Base-by-base conservation (phyloP, 2,797 vertebrate genomes). In the Spondyliosoma cantharus region DNA sequence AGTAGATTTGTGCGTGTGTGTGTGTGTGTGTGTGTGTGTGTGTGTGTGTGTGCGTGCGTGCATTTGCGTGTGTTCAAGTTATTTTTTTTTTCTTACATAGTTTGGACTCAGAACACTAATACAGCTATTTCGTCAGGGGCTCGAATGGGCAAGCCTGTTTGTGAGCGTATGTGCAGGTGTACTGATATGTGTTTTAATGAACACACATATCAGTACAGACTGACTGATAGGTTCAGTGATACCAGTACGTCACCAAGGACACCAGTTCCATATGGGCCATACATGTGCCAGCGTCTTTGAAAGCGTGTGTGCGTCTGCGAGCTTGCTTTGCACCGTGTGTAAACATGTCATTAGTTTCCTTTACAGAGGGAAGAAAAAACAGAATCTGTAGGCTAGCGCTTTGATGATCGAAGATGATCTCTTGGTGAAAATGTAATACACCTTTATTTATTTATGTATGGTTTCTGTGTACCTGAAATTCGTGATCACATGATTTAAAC, bases 41-140 rank as follows among this genome's bases (percentile, higher is more conserved):
- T 42, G 24, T n/a, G 46, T 54, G 48, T 24, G 37, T 22, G 25
- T 27, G 61, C 15, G 0, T 19, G 37, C 50, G 49, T n/a, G 37
- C 19, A 22, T 27, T 57, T 19, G 0, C 48, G 65, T 43, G 29
- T 25, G 58, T 52, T 25, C 0, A 37, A 68, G 56, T 74, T 80
- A 68, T 32, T 76, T 65, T 74, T 65, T 74, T 57, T 4, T 22
- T 57, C 19, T 29, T 58, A 43, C 32, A 48, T 76, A 20, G 83
- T 78, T 83, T 64, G 11, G 48, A 62, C 46, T 67, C 59, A 57
- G 13, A 69, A 60, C 24, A 8, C 57, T 46, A 63, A 75, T 77
- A 46, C 79, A 66, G 25, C 32, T 24, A 20, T 71, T 84, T 78
- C 29, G 60, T 72, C 37, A 43, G 45, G 29, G n/a, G 29, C 17